Evolutionary conservation across 2,113 vertebrate species (phyloP).

Genomic region (Saccopteryx bilineata): DNA sequence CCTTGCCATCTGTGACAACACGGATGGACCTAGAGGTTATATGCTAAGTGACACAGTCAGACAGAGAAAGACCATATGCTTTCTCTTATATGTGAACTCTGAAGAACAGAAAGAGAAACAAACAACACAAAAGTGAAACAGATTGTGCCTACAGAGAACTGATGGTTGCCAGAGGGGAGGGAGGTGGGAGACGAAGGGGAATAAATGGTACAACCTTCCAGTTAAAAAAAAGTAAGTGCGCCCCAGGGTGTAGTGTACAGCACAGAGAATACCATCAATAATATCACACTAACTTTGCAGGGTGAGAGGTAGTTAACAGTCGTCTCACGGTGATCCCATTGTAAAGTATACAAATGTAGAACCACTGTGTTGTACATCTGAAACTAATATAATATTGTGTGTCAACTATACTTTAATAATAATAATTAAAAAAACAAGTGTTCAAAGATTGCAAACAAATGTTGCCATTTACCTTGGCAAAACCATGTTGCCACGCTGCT

Average conservation of each 20-base stretch:
- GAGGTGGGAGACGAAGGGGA: neutral
- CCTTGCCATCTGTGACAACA: neutral
- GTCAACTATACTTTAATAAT: neutral
- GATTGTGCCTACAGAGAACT: neutral
- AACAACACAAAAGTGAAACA: neutral
- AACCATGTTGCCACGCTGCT: neutral
- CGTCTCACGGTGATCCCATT: neutral
- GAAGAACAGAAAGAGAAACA: neutral
- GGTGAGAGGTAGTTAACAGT: neutral
- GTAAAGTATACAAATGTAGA: neutral
- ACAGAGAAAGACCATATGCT: neutral
- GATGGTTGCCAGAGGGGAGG: neutral
- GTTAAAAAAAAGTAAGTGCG: neutral
- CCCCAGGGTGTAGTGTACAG: neutral
- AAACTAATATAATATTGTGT: neutral
- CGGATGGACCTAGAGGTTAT: neutral
- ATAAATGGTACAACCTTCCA: neutral
- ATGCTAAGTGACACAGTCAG: neutral
- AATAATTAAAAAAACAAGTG: neutral
- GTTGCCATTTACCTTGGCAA: neutral
- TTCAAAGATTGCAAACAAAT: conserved; percentile 5
- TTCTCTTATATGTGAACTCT: neutral
- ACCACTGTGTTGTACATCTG: neutral
- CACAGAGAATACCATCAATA: neutral
- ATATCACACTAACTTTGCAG: neutral